Percentiles rank a stretch among this genome's conserved stretches.
Conservation (phyloP, 2,888 invertebrate species). For the Linnaemya tessellans region DNA sequence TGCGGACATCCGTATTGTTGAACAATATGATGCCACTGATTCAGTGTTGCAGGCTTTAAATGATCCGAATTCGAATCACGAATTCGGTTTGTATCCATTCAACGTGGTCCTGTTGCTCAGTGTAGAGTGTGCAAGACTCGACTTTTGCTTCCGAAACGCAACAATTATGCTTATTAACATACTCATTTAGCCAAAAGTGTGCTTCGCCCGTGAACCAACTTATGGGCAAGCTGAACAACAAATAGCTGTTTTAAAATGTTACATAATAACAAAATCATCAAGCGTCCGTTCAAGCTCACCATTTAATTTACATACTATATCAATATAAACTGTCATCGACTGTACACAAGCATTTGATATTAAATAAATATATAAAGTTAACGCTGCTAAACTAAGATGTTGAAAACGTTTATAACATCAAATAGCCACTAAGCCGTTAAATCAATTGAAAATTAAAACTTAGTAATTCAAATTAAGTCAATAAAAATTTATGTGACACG, state of each 20-base stretch:
- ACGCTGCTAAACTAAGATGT: background rate
- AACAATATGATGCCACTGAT: no score
- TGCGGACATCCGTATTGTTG: no score
- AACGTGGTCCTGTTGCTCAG: no score
- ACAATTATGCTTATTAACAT: no score
- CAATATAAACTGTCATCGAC: constrained; percentile 6
- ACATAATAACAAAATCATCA: background rate
- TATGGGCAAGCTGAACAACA: no score
- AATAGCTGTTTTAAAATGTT: background rate
- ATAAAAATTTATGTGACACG: constrained; percentile 53
- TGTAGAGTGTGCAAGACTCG: no score
- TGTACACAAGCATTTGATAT: constrained; percentile 1
- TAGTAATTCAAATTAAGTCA: constrained; percentile 65
- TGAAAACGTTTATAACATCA: constrained; percentile 35
- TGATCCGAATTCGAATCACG: no score
- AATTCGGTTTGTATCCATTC: no score
- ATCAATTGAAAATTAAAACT: constrained; percentile 50
- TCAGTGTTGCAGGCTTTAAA: no score
- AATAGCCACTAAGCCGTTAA: constrained; percentile 48
- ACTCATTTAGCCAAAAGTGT: no score
- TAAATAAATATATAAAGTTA: constrained; percentile 9
- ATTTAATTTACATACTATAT: constrained; percentile 7
- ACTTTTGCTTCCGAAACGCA: no score
- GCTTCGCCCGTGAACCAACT: no score
- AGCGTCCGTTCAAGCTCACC: background rate